Evolutionary conservation across 1,140 invertebrate species (phyloP).

Genomic region (Magallana angulata): DNA sequence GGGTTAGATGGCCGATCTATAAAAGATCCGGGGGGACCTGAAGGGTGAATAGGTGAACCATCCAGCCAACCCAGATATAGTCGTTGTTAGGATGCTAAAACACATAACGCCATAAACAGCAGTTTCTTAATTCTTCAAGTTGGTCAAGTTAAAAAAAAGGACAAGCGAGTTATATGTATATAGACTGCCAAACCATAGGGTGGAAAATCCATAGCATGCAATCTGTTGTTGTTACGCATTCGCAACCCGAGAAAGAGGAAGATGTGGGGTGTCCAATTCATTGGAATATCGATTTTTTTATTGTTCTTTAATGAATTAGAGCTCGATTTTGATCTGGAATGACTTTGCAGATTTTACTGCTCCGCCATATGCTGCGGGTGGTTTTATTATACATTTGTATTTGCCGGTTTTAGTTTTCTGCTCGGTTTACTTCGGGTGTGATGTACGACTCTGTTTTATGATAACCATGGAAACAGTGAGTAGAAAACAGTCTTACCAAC

Average conservation of each 20-base stretch:
- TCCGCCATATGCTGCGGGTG: too few relatives aligned
- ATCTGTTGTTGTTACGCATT: background rate
- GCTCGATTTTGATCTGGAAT: background rate
- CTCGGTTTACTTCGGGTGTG: too few relatives aligned
- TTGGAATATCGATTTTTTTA: background rate
- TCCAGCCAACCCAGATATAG: too few relatives aligned
- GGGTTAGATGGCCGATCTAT: background rate
- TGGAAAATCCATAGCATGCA: background rate
- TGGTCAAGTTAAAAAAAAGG: background rate
- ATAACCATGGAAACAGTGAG: too few relatives aligned
- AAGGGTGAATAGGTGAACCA: background rate
- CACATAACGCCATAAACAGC: too few relatives aligned
- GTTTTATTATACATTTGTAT: too few relatives aligned
- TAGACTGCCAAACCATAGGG: too few relatives aligned
- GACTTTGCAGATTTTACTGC: background rate
- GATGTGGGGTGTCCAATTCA: background rate
- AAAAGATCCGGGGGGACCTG: background rate
- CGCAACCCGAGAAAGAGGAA: background rate
- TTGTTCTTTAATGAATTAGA: constrained; percentile 11
- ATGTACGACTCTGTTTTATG: too few relatives aligned
- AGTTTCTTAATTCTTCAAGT: too few relatives aligned
- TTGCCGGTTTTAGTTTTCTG: too few relatives aligned
- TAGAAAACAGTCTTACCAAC: too few relatives aligned
- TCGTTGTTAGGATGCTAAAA: too few relatives aligned
- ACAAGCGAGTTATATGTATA: background rate